Evolutionary conservation across 2,113 vertebrate genomes (phyloP).

Genomic region (Glaucidium brasilianum): DNA sequence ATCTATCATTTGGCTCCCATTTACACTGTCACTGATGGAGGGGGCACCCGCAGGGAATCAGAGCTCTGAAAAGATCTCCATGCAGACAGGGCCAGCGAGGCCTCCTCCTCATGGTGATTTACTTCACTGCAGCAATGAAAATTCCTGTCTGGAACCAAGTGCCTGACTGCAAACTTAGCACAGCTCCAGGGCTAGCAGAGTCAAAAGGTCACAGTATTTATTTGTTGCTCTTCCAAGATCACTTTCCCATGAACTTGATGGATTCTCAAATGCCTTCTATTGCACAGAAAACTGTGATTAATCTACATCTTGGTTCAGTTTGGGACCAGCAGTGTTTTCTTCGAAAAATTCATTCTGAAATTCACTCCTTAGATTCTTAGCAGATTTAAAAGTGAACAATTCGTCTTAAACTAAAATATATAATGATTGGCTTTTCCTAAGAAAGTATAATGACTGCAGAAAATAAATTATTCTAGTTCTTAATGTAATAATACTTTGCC

Average conservation of each 20-base stretch:
- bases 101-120: slow-evolving; percentile 48
- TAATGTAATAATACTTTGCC: not conserved
- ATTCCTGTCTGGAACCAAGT: slow-evolving; percentile 57
- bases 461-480: not conserved
- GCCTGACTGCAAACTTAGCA: slow-evolving; percentile 53
- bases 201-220: slow-evolving; percentile 64
- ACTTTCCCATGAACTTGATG: slow-evolving; percentile 70
- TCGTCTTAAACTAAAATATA: not conserved
- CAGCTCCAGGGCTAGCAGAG: slow-evolving; percentile 47
- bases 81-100: not conserved
- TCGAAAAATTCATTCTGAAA: not conserved
- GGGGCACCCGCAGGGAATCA: not conserved
- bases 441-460: not conserved
- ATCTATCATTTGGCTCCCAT: not conserved
- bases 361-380: not conserved
- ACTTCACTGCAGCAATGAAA: slow-evolving; percentile 50
- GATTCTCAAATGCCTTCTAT: slow-evolving; percentile 45
- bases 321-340: not conserved
- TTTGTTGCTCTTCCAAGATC: slow-evolving; percentile 64
- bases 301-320: slow-evolving; percentile 20
- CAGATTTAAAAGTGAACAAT: not conserved
- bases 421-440: not conserved
- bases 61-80: slow-evolving; percentile 4
- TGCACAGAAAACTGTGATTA: slow-evolving; percentile 36
- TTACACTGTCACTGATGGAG: not conserved